Base-by-base conservation (phyloP, 2,113 vertebrate species). In the Colaptes auratus region DNA sequence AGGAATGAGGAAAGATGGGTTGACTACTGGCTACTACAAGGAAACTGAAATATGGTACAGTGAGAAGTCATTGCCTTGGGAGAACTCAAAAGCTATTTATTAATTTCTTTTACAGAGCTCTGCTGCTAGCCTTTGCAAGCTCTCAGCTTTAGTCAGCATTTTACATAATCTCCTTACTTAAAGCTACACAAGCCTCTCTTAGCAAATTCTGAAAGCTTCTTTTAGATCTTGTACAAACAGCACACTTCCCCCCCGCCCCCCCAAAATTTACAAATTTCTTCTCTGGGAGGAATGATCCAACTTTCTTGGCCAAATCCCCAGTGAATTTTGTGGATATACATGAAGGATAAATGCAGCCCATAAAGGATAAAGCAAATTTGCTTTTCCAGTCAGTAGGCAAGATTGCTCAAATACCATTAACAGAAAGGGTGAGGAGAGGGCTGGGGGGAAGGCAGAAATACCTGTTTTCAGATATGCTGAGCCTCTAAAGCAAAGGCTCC, bases 121-220 rank as follows among this genome's bases (percentile, higher is more conserved):
- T 93, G 66, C 63, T 96, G 44, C 70, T 52, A 88, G 21, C 30
- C 73, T 89, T 64, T 69, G 79, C 91, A 89, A 77, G 67, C 83
- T 90, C 79, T 76, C 60, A 67, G 70, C 55, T 87, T 82, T 81
- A 52, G 82, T 96, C 93, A 91, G 89, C 90, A 79, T 89, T 98
- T 97, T 96, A 93, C 96, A 96, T 96, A 96, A 97, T 97, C 97
- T 97, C 94, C 94, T 97, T 96, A 96, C 96, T 97, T 93, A 94
- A 96, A 95, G 94, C 95, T 97, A 95, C 73, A 96, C 96, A 96
- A 92, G 77, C 25, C 79, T 97, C 93, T 95, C 95, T 3, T 3
- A 59, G 96, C 96, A 97, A 97, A 96, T 96, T 96, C 81, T 88
- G 90, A 97, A 97, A 97, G 90, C 97, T 86, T 94, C 96, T 97